Conservation (phyloP, 2,113 vertebrate genomes). For the Nannospalax galili region DNA sequence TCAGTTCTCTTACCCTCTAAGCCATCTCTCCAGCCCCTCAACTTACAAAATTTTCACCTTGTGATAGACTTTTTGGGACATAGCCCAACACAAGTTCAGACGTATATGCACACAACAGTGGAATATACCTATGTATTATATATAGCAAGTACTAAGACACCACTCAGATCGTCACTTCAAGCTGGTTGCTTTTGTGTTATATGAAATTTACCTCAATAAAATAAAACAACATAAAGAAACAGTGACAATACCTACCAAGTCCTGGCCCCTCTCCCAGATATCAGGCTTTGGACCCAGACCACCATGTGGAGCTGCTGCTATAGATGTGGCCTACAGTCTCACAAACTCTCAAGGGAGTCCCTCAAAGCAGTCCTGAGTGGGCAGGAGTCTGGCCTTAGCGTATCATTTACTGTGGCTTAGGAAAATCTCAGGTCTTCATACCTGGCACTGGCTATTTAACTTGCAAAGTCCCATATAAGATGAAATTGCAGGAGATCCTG, state of each 20-base stretch:
- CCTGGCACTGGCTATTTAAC: background rate
- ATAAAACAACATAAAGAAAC: background rate
- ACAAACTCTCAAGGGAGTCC: background rate
- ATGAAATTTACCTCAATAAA: slow-evolving; percentile 14
- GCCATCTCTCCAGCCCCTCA: no score
- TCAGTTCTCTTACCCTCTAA: no score
- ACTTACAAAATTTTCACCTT: background rate
- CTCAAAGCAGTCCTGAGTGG: background rate
- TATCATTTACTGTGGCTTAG: background rate
- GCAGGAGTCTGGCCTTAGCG: background rate
- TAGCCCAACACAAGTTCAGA: background rate
- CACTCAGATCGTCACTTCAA: background rate
- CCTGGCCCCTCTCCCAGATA: background rate
- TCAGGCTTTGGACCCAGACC: background rate
- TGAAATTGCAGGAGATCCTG: background rate
- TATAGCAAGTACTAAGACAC: rapidly evolving
- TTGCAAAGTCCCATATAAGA: background rate
- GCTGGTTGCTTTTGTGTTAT: background rate
- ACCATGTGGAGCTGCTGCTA: background rate
- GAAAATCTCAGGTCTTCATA: background rate
- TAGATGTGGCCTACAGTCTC: no score
- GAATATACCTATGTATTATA: background rate
- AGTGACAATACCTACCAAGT: no score
- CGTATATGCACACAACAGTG: background rate
- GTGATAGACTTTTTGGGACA: background rate